A percentile compares a stretch with the other conserved stretches of the same genome.
phyloP scores from a whole-genome alignment of 2,113 vertebrate genomes.

The Bothrops jararaca region DNA sequence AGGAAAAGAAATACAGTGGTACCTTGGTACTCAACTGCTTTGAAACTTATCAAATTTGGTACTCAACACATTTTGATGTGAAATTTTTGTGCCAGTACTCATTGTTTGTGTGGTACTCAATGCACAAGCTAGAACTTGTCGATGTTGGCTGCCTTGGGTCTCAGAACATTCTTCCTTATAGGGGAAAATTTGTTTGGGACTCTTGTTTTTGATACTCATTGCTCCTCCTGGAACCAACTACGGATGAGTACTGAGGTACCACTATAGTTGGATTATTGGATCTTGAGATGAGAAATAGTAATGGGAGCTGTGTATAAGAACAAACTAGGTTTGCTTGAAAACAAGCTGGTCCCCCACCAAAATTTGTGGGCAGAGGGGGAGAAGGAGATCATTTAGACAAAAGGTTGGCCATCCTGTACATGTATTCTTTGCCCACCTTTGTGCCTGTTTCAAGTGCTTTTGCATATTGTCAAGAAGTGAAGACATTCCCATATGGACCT shows the following conservation, averaged over 20 bases:
- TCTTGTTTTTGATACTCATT: not conserved
- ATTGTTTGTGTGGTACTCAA: not conserved
- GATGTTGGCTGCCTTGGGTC: not conserved
- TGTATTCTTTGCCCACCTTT: not conserved
- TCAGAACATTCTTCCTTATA: not conserved
- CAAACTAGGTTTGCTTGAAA: not conserved
- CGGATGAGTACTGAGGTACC: not conserved
- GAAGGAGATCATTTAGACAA: not conserved
- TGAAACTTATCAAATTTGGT: not conserved
- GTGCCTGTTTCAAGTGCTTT: not conserved
- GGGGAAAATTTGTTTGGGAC: not conserved
- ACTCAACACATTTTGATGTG: not conserved
- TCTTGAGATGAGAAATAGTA: not conserved
- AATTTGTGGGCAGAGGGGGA: not conserved
- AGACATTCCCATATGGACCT: not conserved
- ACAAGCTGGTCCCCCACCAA: not conserved
- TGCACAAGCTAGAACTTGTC: not conserved
- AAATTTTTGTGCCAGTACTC: not conserved
- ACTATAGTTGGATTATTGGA: not conserved
- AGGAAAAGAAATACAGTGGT: not conserved
- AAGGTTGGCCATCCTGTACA: not conserved
- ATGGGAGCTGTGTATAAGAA: not conserved
- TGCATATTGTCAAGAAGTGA: not conserved
- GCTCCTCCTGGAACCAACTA: not conserved
- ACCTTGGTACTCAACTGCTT: not conserved